Evolutionary conservation across 2,797 vertebrate species (phyloP), one percentile per base, ranked within the genome.

Genomic region (Hafferia zeledoni): DNA sequence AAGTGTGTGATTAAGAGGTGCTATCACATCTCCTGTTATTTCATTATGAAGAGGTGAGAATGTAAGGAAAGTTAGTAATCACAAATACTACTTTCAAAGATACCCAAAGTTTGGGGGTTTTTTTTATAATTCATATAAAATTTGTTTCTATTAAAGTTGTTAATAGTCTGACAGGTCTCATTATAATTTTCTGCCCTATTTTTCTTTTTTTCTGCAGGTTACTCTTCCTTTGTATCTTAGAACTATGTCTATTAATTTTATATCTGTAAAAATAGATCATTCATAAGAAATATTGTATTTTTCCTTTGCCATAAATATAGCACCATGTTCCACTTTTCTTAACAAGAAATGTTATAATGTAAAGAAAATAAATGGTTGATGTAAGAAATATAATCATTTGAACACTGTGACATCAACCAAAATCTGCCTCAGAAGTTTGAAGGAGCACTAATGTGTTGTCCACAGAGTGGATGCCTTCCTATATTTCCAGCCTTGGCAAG

Each of bases 241-340:
- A 88, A 84, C 33, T 46, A 57, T 2, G 12, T n/a, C 8, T 17
- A 47, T 30, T 30, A 33, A n/a, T 65, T 70, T 75, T 55, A 12
- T 57, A 83, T 33, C 22, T 83, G 9, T 83, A 59, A 68, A 92
- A 79, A 31, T 53, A 65, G 78, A 60, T 67, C 56, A 68, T 2
- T 2, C 3, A 2, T 59, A 17, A 11, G 28, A 82, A 64, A 2
- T 31, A 15, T 27, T 10, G 11, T 6, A 0, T 60, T 23, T 83
- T 75, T 72, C 8, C 7, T 74, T 65, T 83, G 11, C 6, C 9
- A 68, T 71, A n/a, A 49, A 79, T 43, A 19, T 63, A n/a, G 9
- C 4, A 33, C 59, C 13, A 1, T 13, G 39, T 71, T 50, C 18
- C 18, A 86, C 11, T 60, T 52, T 84, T 81, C 69, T 70, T 61